Base-by-base conservation (phyloP, 2,113 vertebrate species). In the Tinamus guttatus region DNA sequence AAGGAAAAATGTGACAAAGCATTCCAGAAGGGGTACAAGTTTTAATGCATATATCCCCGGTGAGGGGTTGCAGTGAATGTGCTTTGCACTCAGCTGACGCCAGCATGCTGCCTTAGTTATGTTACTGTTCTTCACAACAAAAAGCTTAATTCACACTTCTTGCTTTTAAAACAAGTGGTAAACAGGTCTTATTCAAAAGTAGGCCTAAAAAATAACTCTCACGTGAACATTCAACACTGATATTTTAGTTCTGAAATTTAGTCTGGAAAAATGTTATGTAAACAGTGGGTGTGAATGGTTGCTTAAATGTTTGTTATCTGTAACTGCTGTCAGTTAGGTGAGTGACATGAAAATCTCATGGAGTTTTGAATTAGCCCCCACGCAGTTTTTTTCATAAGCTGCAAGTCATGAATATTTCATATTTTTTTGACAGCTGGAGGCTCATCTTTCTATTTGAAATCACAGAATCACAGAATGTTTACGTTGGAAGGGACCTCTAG, bases 361-460 rank as follows among this genome's bases (percentile, higher is more conserved):
- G 41, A 60, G 19, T 85, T 87, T 71, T 87, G 62, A 19, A 34
- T 56, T 70, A 89, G 5, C 10, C n/a, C 81, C 38, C 32, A 11
- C 51, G 12, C 28, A 81, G 36, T 67, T 49, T 7, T 89, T 89
- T 96, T 81, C 24, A 40, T 65, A 62, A 79, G 11, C 71, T 68
- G 27, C 27, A 36, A 12, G 51, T 76, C 32, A 41, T 64, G 80
- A 93, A 87, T 87, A 85, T 75, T 87, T 90, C 67, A 76, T 19
- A 10, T 64, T 87, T 67, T 67, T 82, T 79, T 85, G 79, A 60
- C 62, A 69, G n/a, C 38, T 68, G 43, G 30, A 73, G 58, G 9
- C 11, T 94, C 28, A 24, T 47, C 36, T 83, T 83, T 73, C 34
- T 59, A 0, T 87, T 47, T 69, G 25, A 93, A 80, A 82, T 41